phyloP scores from a whole-genome alignment of 2,888 invertebrate species.

The Erynnis tages region DNA sequence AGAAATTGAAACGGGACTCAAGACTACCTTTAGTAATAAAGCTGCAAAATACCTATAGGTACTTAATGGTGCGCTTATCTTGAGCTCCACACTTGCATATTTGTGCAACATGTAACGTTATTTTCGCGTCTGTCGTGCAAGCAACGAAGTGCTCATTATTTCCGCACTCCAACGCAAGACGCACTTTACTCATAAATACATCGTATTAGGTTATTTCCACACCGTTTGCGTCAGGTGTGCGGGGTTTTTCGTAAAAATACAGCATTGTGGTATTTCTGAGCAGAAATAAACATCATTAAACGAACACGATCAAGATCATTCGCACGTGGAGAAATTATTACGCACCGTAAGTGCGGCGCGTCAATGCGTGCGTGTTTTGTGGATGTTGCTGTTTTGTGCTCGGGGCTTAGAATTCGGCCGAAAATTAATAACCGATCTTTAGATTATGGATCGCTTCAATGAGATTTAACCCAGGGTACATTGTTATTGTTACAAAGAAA shows the following conservation, averaged over 20 bases:
- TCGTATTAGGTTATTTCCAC: conserved; percentile 4
- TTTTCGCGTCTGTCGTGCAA: too few relatives aligned
- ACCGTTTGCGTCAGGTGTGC: conserved; percentile 11
- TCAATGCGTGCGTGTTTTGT: background rate
- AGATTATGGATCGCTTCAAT: too few relatives aligned
- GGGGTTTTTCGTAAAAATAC: conserved; percentile 9
- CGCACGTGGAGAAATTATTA: background rate
- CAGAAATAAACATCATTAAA: conserved; percentile 17
- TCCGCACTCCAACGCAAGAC: background rate
- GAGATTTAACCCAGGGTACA: too few relatives aligned
- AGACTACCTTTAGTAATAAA: too few relatives aligned
- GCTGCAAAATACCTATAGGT: too few relatives aligned
- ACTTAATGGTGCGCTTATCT: too few relatives aligned
- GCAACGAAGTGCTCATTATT: background rate
- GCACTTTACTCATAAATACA: background rate
- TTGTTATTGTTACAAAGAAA: too few relatives aligned
- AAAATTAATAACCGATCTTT: too few relatives aligned
- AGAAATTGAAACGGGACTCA: too few relatives aligned
- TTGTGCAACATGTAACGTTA: too few relatives aligned
- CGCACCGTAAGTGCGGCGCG: background rate
- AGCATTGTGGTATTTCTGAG: conserved; percentile 9
- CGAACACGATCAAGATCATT: conserved; percentile 19
- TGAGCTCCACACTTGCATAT: too few relatives aligned
- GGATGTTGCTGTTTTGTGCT: background rate
- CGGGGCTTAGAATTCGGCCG: background rate